phyloP scores from a whole-genome alignment of 1,140 invertebrate species.

The Plodia interpunctella region DNA sequence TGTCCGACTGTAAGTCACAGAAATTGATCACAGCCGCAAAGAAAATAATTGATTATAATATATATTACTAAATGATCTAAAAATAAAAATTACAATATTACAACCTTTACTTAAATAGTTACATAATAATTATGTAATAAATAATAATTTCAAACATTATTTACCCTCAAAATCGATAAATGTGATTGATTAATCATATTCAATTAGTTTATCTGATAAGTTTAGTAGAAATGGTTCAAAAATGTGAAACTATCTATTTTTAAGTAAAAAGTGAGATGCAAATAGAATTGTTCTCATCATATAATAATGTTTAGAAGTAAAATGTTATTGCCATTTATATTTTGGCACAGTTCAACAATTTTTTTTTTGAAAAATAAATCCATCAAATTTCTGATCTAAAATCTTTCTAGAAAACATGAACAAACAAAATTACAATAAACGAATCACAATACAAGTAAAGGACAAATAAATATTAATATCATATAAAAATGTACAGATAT shows the following conservation, averaged over 20 bases:
- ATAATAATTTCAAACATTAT: neutral
- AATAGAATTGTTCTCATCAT: neutral
- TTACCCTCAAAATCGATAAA: neutral
- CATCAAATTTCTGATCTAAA: constrained; percentile 6
- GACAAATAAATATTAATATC: constrained; percentile 30
- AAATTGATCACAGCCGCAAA: constrained; percentile 30
- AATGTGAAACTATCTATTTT: neutral
- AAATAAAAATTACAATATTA: neutral
- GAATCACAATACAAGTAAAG: constrained; percentile 6
- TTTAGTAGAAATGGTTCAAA: neutral
- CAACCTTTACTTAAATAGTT: constrained; percentile 3
- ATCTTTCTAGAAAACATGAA: neutral
- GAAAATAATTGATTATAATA: constrained; percentile 20
- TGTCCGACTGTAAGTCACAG: constrained; percentile 10
- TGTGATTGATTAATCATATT: neutral
- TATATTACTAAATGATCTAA: neutral
- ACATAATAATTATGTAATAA: neutral
- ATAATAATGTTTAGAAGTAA: neutral
- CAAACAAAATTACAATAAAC: neutral
- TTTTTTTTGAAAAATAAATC: constrained; percentile 11
- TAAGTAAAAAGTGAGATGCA: neutral
- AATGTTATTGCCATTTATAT: constrained; percentile 23
- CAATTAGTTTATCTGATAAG: neutral
- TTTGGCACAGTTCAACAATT: constrained; percentile 25
- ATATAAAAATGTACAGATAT: constrained; percentile 32